phyloP scores from a whole-genome alignment of 2,797 vertebrate genomes.

The Danionella dracula region DNA sequence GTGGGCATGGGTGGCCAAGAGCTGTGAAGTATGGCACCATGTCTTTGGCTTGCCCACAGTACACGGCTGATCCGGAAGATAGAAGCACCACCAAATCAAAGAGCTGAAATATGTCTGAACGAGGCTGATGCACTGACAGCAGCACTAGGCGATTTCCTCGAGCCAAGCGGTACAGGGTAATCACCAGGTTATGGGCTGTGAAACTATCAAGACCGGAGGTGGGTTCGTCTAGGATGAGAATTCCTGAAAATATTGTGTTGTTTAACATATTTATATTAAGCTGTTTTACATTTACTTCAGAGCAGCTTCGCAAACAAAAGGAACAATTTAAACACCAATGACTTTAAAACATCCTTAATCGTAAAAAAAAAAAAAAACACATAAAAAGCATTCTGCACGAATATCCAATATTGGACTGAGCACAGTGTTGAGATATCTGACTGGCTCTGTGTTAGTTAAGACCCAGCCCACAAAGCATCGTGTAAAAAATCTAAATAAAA shows the following conservation, averaged over 20 bases:
- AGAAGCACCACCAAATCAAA: conserved; percentile 91
- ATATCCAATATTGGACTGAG: too few species aligned
- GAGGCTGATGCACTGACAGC: conserved; percentile 91
- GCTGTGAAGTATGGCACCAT: conserved; percentile 90
- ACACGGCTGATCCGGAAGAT: conserved; percentile 82
- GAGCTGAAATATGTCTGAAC: conserved; percentile 92
- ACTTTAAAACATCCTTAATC: too few species aligned
- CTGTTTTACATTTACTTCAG: too few species aligned
- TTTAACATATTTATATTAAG: too few species aligned
- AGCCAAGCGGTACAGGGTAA: conserved; percentile 87
- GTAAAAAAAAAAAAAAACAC: too few species aligned
- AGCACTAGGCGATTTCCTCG: conserved; percentile 89
- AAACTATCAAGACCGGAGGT: conserved; percentile 96
- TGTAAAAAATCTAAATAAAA: too few species aligned
- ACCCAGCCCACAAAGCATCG: too few species aligned
- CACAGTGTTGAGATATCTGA: too few species aligned
- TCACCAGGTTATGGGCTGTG: conserved; percentile 92
- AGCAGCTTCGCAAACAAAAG: too few species aligned
- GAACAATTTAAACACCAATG: too few species aligned
- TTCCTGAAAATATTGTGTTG: conserved; percentile 76
- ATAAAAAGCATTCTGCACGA: too few species aligned
- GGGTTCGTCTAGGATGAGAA: conserved; percentile 92
- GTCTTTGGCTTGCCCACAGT: conserved; percentile 81
- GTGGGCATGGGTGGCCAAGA: conserved; percentile 85
- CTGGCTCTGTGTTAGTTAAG: too few species aligned